Base-by-base conservation (phyloP, 2,888 invertebrate species). In the Oligia fasciuncula region DNA sequence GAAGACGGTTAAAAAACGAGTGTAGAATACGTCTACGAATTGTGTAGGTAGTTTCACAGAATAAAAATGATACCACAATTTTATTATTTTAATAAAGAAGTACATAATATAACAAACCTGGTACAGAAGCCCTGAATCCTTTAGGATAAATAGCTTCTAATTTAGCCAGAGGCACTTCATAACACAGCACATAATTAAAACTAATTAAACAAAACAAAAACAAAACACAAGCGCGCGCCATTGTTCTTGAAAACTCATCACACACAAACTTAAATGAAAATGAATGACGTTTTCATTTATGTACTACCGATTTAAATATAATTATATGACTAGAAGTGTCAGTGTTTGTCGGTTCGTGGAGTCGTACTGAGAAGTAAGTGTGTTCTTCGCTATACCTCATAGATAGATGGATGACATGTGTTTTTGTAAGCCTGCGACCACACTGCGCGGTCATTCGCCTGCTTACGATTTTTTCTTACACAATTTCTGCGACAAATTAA, bases 61-160 rank as follows among this genome's bases (percentile, higher is more conserved):
- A 29, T 29, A 29, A 29, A 29, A 29, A 29, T 29, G 29, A 29
- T 29, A 29, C 29, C 29, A 29, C 29, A 29, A 29, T 29, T 29
- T 29, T 29, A 29, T 29, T 29, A 29, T 29, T 13, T 40, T 5
- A 51, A 0, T 35, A 29, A 19, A 40, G 3, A 43, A 68, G 8
- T 11, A 29, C 29, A 29, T 29, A 14, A 9, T 19, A 46, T 3
- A 14, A 62, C 80, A 83, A 92, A 97, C 98, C 97, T 91, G 97
- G 97, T 85, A 98, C 94, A 0, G 97, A 97, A 11, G 97, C 97
- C 62, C 97, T 94, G 0, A 98, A 90, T 85, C 98, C 98, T 92
- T 92, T 96, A 0, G 98, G 98, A 85, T 95, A 94, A 23, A 97
- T 95, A 0, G 97, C 97, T 91, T 97, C 97, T 23, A 98, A 93